Conservation (phyloP, 1,140 invertebrate species). For the Ostrea edulis region DNA sequence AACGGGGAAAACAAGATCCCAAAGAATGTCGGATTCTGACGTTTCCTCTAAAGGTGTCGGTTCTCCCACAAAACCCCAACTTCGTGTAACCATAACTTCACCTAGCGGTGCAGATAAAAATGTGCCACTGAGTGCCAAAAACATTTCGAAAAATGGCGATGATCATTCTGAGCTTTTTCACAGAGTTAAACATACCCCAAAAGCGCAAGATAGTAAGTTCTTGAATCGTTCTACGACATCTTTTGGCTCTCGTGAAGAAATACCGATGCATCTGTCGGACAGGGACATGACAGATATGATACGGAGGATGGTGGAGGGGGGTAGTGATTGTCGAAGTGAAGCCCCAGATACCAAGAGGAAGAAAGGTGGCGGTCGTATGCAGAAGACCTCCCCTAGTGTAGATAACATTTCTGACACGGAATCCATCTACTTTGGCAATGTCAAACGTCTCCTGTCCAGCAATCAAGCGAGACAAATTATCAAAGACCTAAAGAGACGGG, state of each 20-base stretch:
- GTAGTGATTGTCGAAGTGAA: slow-evolving; percentile 10
- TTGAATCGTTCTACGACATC: slow-evolving; percentile 47
- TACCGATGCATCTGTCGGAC: background rate
- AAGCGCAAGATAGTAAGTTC: background rate
- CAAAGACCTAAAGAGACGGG: slow-evolving; percentile 43
- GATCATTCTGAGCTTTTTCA: slow-evolving; percentile 22
- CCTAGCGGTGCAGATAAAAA: background rate
- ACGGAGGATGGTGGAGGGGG: slow-evolving; percentile 17
- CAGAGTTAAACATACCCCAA: background rate
- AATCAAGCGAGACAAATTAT: slow-evolving; percentile 46
- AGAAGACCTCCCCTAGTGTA: background rate
- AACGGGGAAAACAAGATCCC: background rate
- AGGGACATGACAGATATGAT: slow-evolving; percentile 24
- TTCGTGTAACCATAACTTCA: background rate
- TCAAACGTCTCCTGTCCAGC: background rate
- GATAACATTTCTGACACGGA: background rate
- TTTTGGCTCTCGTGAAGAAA: slow-evolving; percentile 31
- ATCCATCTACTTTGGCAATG: slow-evolving; percentile 7
- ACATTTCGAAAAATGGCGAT: background rate
- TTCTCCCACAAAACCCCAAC: background rate
- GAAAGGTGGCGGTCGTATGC: background rate
- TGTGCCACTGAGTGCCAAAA: background rate
- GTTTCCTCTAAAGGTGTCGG: background rate
- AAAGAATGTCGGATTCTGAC: background rate
- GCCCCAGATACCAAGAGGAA: slow-evolving; percentile 10